A percentile compares a stretch with the other conserved stretches of the same genome.
These are phyloP conservation scores for Teinopalpus imperialis DNA, from an alignment of 2,888 invertebrate genomes.

Conservation along the genomic window DNA sequence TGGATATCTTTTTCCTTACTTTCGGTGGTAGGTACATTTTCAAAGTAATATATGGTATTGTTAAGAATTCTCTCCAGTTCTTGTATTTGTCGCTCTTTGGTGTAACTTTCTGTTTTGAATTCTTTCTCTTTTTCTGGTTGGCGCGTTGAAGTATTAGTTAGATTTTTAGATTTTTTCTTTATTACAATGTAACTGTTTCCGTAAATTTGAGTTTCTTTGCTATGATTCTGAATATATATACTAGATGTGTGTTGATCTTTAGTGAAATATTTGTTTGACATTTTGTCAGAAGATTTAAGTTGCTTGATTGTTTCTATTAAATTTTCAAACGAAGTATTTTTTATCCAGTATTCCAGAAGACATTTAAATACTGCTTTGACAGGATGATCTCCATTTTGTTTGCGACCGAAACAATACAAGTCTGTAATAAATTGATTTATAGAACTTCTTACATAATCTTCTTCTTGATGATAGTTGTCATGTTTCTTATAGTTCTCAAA, in stretches of 20 bases:
- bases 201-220: conserved; percentile 54
- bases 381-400: conserved; percentile 45
- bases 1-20: conserved; percentile 56
- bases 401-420: conserved; percentile 47
- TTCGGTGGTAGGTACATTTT: conserved; percentile 39
- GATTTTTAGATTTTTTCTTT: conserved; percentile 28
- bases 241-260: conserved; percentile 55
- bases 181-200: conserved; percentile 37
- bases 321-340: conserved; percentile 42
- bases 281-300: conserved; percentile 47
- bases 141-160: conserved; percentile 19
- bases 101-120: conserved; percentile 42
- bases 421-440: conserved; percentile 56
- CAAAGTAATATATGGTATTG: conserved; percentile 63
- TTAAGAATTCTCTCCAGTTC: conserved; percentile 61
- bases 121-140: conserved; percentile 26
- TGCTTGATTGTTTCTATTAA: conserved; percentile 42
- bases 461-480: conserved; percentile 1
- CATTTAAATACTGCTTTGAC: conserved; percentile 57
- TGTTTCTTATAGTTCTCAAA: conserved; percentile 40
- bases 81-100: conserved; percentile 59
- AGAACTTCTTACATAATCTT: conserved; percentile 39
- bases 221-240: conserved; percentile 35
- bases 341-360: conserved; percentile 63
- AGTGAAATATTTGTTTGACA: conserved; percentile 50